Percentiles rank a stretch among this genome's conserved stretches.
Conservation (phyloP, 2,888 invertebrate species). For the Macroteleia sp. region DNA sequence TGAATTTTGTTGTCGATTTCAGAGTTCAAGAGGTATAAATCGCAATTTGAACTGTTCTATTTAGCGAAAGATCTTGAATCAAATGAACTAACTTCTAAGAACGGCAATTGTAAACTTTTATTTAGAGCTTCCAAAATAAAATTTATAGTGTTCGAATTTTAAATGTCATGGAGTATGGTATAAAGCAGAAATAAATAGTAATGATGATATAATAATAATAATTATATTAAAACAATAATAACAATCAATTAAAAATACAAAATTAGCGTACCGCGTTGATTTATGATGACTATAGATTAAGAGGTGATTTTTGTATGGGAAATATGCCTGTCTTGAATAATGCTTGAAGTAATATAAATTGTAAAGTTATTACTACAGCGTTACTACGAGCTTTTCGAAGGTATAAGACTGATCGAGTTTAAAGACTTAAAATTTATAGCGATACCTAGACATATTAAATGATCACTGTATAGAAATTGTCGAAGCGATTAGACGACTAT, state of each 20-base stretch:
- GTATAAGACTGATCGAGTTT: constrained; percentile 72
- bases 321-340: constrained; percentile 19
- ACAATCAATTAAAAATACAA: no score
- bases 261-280: constrained; percentile 1
- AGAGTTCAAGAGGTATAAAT: not conserved
- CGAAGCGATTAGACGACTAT: constrained; percentile 19
- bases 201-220: no score
- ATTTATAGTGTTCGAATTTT: no score
- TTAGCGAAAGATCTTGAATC: not conserved
- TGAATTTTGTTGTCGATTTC: constrained; percentile 8
- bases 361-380: constrained; percentile 29
- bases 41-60: not conserved
- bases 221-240: no score
- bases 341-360: constrained; percentile 36
- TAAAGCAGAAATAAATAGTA: no score
- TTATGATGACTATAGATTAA: constrained; percentile 5
- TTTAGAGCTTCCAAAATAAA: no score
- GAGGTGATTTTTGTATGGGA: not conserved
- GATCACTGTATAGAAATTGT: constrained; percentile 28
- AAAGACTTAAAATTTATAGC: constrained; percentile 64
- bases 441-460: constrained; percentile 1
- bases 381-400: constrained; percentile 55
- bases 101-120: no score
- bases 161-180: no score
- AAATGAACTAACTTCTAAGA: no score